phyloP scores from a whole-genome alignment of 2,113 vertebrate genomes.

The Neopipo cinnamomea region DNA sequence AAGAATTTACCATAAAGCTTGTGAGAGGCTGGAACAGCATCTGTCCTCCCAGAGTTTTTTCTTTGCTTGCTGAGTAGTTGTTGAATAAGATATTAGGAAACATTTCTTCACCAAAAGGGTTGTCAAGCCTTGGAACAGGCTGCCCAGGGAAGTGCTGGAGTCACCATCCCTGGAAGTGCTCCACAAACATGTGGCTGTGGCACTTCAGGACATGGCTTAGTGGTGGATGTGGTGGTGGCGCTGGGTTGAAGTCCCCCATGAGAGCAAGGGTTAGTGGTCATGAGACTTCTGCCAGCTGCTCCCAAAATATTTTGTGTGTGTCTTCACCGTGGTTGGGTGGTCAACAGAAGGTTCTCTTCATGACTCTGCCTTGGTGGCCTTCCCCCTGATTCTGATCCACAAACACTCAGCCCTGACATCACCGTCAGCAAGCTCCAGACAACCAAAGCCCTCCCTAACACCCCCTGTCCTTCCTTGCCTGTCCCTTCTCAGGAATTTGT shows the following conservation, averaged over 20 bases:
- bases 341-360: not conserved
- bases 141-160: not conserved
- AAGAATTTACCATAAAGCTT: not conserved
- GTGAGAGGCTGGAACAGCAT: not conserved
- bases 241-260: not conserved
- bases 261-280: not conserved
- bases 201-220: not conserved
- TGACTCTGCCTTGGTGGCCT: not conserved
- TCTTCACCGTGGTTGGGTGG: not conserved
- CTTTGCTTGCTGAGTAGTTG: not conserved
- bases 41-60: not conserved
- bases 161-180: not conserved
- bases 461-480: not conserved
- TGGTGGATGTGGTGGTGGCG: not conserved
- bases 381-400: too few relatives aligned
- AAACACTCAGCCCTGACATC: not conserved
- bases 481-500: not conserved
- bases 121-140: not conserved
- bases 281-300: not conserved
- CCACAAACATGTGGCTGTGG: not conserved
- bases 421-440: not conserved
- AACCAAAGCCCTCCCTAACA: too few relatives aligned
- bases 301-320: not conserved
- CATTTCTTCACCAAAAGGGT: not conserved
- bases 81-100: not conserved